Evolutionary conservation across 1,140 invertebrate species (phyloP).

Genomic region (Berghia stephanieae): DNA sequence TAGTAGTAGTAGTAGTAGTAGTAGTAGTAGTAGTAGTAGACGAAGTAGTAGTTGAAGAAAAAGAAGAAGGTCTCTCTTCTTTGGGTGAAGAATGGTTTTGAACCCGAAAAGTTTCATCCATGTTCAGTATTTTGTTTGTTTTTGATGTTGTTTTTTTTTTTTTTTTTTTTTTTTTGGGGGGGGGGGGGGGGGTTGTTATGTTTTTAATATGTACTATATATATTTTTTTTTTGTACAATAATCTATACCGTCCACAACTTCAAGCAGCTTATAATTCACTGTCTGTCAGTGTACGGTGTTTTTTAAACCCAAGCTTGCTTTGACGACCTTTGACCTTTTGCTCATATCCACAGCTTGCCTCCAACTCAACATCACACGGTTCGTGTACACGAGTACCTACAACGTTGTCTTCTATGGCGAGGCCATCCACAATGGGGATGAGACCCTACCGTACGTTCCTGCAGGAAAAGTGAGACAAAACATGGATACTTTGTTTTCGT

Average conservation of each 20-base stretch:
- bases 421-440: slow-evolving; percentile 65
- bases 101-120: too few species aligned
- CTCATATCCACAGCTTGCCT: slow-evolving; percentile 51
- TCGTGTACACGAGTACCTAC: slow-evolving; percentile 69
- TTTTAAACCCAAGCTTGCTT: background rate
- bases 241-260: too few species aligned
- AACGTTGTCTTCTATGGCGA: slow-evolving; percentile 68
- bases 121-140: too few species aligned
- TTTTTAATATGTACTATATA: background rate
- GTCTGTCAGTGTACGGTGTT: slow-evolving; percentile 62
- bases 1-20: too few species aligned
- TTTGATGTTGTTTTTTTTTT: too few species aligned
- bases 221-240: slow-evolving; percentile 34
- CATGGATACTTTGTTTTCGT: too few species aligned
- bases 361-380: slow-evolving; percentile 48
- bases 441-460: slow-evolving; percentile 64
- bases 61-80: too few species aligned
- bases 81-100: too few species aligned
- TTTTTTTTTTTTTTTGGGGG: too few species aligned
- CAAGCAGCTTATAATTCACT: slow-evolving; percentile 64
- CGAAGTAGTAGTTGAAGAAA: too few species aligned
- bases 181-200: background rate
- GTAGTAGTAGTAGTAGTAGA: too few species aligned
- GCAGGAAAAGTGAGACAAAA: slow-evolving; percentile 62
- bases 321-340: background rate